phyloP scores from a whole-genome alignment of 2,113 vertebrate species.

The Oreamnos americanus region DNA sequence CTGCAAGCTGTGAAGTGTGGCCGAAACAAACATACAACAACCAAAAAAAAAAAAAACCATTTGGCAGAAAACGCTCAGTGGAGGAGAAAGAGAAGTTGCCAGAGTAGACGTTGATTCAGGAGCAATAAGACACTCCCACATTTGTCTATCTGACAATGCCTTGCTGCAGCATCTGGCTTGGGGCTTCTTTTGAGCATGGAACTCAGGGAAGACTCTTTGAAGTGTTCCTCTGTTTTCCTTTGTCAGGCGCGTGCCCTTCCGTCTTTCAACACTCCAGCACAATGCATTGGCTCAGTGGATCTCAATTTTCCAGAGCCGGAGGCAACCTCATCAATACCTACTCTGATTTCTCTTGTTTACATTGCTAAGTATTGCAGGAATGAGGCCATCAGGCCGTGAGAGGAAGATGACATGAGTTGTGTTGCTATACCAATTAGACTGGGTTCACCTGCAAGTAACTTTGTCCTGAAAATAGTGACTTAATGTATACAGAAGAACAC shows the following conservation, averaged over 20 bases:
- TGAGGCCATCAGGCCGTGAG: rapidly evolving
- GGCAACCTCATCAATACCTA: neutral
- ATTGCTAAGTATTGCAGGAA: neutral
- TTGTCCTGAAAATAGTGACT: neutral
- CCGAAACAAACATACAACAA: neutral
- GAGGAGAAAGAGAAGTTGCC: neutral
- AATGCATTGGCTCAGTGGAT: neutral
- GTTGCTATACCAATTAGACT: too few species aligned
- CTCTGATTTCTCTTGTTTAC: neutral
- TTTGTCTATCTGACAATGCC: neutral
- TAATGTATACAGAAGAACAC: neutral
- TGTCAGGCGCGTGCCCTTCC: neutral
- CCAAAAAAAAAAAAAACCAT: neutral
- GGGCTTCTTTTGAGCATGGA: neutral
- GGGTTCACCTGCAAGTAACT: neutral
- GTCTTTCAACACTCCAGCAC: neutral
- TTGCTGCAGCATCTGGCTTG: neutral
- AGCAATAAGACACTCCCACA: neutral
- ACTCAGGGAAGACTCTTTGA: neutral
- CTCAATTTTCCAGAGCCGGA: neutral
- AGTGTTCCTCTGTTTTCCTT: neutral
- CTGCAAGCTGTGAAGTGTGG: neutral
- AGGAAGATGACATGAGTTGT: neutral
- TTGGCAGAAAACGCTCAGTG: neutral
- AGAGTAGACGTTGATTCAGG: neutral